A percentile compares a stretch with the other conserved stretches of the same genome.
Conservation (phyloP, 2,113 vertebrate genomes). For the Beaufortia kweichowensis region DNA sequence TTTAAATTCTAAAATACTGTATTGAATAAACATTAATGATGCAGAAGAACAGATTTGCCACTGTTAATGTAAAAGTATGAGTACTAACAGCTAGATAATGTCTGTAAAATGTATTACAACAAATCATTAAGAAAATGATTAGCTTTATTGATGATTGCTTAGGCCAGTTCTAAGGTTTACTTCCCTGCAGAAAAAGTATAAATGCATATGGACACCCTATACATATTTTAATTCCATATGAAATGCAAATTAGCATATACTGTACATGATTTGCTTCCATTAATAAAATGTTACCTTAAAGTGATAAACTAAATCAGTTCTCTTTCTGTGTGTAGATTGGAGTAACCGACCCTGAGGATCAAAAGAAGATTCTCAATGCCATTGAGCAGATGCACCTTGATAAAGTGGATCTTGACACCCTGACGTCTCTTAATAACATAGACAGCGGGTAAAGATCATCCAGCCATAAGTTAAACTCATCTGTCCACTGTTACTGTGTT, state of each 20-base stretch:
- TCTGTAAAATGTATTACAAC: too few relatives aligned
- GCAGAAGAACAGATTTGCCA: too few relatives aligned
- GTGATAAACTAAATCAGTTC: background rate
- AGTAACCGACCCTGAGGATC: constrained; percentile 77
- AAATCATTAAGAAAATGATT: too few relatives aligned
- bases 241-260: background rate
- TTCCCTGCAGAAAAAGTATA: too few relatives aligned
- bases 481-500: background rate
- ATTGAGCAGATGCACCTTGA: constrained; percentile 79
- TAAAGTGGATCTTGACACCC: constrained; percentile 74
- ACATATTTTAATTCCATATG: background rate
- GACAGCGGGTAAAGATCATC: constrained; percentile 77
- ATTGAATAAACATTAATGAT: too few relatives aligned
- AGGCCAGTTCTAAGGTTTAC: too few relatives aligned
- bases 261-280: background rate
- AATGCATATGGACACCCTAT: too few relatives aligned
- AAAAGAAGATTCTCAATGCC: constrained; percentile 80
- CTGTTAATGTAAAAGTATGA: background rate
- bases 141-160: too few relatives aligned
- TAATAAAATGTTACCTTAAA: background rate
- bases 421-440: constrained; percentile 71
- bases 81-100: too few relatives aligned
- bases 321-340: constrained; percentile 77
- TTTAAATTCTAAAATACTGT: too few relatives aligned
- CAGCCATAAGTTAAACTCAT: constrained; percentile 1